These are phyloP conservation scores for Drosophila santomea DNA, from an alignment of 1,140 invertebrate species.

Conservation along the genomic window DNA sequence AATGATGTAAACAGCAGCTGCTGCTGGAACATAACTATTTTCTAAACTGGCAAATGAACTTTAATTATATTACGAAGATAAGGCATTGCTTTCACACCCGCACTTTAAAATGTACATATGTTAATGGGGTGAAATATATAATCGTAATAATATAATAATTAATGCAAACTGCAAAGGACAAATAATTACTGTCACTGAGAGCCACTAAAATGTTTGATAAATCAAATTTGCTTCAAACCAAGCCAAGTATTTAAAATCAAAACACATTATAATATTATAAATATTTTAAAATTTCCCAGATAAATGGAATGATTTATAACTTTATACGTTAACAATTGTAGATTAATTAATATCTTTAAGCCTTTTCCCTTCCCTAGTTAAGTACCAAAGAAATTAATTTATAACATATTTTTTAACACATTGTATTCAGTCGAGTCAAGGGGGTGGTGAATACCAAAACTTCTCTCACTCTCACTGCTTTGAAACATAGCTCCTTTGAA, in stretches of 20 bases:
- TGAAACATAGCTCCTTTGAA: neutral
- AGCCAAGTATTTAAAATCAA: neutral
- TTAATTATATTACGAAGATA: constrained; percentile 7
- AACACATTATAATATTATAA: no score
- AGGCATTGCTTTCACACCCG: constrained; percentile 1
- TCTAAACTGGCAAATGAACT: constrained; percentile 17
- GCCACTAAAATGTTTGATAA: neutral
- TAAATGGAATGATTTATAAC: no score
- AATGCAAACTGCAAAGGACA: neutral
- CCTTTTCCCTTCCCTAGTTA: neutral
- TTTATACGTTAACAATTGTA: no score
- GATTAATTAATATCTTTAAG: no score
- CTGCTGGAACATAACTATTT: constrained; percentile 21
- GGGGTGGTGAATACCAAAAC: neutral
- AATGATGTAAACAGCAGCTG: constrained; percentile 23
- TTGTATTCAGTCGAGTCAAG: neutral
- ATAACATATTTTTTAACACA: neutral
- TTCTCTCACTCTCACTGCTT: neutral
- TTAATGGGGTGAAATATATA: constrained; percentile 6
- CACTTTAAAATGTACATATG: neutral
- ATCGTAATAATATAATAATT: neutral
- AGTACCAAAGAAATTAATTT: neutral
- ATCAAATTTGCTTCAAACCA: neutral
- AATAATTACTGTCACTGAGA: neutral
- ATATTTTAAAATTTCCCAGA: no score